Percentiles rank a stretch among this genome's conserved stretches.
Evolutionary conservation across 1,140 invertebrate species (phyloP).

Genomic region (Maniola jurtina): DNA sequence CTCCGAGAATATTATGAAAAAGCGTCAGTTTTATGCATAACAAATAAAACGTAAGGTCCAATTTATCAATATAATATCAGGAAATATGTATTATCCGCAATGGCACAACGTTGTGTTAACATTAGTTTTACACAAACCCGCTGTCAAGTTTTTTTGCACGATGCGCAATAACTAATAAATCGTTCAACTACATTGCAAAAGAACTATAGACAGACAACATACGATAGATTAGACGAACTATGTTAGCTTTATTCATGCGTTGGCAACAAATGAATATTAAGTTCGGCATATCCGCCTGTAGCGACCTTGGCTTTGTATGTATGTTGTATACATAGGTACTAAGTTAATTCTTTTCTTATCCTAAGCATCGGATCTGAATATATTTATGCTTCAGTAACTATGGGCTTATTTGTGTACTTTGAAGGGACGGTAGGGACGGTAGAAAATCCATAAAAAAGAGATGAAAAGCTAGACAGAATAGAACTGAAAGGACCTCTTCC

Average conservation of each 20-base stretch:
- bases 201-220: slow-evolving; percentile 25
- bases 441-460: too few species aligned
- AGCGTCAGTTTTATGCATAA: too few species aligned
- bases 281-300: slow-evolving; percentile 63
- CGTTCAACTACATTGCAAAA: slow-evolving; percentile 32
- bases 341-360: slow-evolving; percentile 72
- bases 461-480: too few species aligned
- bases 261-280: slow-evolving; percentile 62
- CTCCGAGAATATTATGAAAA: too few species aligned
- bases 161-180: slow-evolving; percentile 26
- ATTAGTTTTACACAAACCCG: slow-evolving; percentile 1
- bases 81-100: not conserved
- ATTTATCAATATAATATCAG: not conserved
- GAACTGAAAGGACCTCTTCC: too few species aligned
- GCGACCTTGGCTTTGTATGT: slow-evolving; percentile 57
- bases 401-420: not conserved
- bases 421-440: too few species aligned
- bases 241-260: slow-evolving; percentile 46
- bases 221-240: slow-evolving; percentile 8
- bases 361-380: slow-evolving; percentile 50
- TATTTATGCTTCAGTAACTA: slow-evolving; percentile 22
- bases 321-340: slow-evolving; percentile 34
- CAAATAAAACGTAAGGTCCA: too few species aligned
- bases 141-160: slow-evolving; percentile 36
- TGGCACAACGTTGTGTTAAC: not conserved